phyloP scores from a whole-genome alignment of 1,140 invertebrate species.

The Lanistes nyassanus region DNA sequence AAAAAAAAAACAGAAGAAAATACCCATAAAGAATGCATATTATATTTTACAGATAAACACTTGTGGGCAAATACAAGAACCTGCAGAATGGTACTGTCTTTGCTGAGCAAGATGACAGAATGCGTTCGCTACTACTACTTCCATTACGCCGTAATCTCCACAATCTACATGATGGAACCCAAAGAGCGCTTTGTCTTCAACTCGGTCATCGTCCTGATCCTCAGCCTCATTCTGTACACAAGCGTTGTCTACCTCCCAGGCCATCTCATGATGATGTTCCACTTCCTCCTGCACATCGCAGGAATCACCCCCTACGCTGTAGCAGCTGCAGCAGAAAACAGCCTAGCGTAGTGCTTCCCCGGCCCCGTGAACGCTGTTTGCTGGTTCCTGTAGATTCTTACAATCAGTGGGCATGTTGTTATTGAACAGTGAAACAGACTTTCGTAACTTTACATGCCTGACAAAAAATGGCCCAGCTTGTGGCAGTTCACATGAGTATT shows the following conservation, averaged over 20 bases:
- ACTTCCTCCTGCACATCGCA: slow-evolving; percentile 1
- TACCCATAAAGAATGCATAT: too few species aligned
- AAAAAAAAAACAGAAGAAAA: too few species aligned
- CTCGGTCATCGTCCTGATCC: neutral
- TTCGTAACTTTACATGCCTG: too few species aligned
- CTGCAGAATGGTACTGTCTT: neutral
- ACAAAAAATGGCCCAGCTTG: too few species aligned
- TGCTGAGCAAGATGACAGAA: slow-evolving; percentile 12
- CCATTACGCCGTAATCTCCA: slow-evolving; percentile 13
- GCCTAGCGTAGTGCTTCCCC: neutral
- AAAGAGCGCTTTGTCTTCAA: slow-evolving; percentile 10
- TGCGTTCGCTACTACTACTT: slow-evolving; percentile 19
- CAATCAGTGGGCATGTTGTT: neutral
- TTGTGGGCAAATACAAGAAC: too few species aligned
- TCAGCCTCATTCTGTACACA: slow-evolving; percentile 14
- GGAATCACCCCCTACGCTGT: neutral
- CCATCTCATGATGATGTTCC: slow-evolving; percentile 20
- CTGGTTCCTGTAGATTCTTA: too few species aligned
- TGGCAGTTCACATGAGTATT: too few species aligned
- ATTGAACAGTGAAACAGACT: too few species aligned
- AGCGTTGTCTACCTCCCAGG: slow-evolving; percentile 15
- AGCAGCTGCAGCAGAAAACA: neutral
- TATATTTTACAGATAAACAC: too few species aligned
- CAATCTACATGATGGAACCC: slow-evolving; percentile 8
- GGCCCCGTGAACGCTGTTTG: neutral